These are phyloP conservation scores for Chouioia cunea DNA, from an alignment of 2,888 invertebrate species.

Conservation along the genomic window DNA sequence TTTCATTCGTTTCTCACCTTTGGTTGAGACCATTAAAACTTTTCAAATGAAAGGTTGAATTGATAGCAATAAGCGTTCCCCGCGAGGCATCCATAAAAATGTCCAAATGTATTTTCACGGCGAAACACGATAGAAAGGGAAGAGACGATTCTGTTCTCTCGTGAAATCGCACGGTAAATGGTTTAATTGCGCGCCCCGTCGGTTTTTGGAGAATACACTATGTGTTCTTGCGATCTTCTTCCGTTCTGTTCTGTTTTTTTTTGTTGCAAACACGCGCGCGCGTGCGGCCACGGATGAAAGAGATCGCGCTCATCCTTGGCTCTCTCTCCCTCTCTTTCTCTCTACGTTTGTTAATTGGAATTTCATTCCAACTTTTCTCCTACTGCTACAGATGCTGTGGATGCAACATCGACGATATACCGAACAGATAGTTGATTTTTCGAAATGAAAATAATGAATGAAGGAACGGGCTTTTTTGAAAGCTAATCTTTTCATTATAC, in stretches of 20 bases:
- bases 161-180: constrained; percentile 16
- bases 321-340: no score
- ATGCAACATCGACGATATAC: no score
- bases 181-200: constrained; percentile 13
- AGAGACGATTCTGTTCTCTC: not conserved
- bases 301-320: constrained; percentile 5
- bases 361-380: constrained; percentile 26
- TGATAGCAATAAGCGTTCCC: no score
- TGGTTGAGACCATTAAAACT: no score
- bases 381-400: no score
- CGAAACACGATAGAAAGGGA: constrained; percentile 1
- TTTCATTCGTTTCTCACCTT: not conserved
- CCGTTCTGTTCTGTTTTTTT: not conserved
- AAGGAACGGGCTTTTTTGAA: constrained; percentile 22
- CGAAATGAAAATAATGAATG: no score
- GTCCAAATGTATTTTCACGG: not conserved
- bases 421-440: no score
- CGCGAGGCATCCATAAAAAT: not conserved
- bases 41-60: no score
- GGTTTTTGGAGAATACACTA: constrained; percentile 13
- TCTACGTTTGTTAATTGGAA: constrained; percentile 30
- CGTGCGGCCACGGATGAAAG: not conserved
- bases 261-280: not conserved
- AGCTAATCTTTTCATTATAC: constrained; percentile 33
- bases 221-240: not conserved